phyloP scores from a whole-genome alignment of 2,113 vertebrate genomes.

The Pycnonotus jocosus region DNA sequence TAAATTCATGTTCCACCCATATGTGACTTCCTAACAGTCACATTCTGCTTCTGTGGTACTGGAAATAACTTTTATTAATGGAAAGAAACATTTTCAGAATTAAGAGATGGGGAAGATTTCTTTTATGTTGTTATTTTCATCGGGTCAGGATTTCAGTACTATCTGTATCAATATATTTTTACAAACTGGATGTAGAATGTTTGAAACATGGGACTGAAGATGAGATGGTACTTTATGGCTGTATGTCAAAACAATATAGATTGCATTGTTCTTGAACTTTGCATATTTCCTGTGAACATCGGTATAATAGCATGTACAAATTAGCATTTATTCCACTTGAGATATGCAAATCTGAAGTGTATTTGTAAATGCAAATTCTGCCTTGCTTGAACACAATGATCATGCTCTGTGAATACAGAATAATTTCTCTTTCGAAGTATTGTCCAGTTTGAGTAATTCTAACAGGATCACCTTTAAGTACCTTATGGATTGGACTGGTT shows the following conservation, averaged over 20 bases:
- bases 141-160: not conserved
- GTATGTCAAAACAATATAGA: not conserved
- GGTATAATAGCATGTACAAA: not conserved
- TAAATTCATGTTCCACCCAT: not conserved
- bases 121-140: not conserved
- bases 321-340: not conserved
- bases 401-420: not conserved
- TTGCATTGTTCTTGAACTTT: not conserved
- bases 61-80: not conserved
- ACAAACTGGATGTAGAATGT: not conserved
- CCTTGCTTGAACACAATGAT: not conserved
- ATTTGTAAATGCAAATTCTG: not conserved
- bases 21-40: not conserved
- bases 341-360: not conserved
- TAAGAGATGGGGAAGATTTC: not conserved
- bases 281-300: not conserved
- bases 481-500: not conserved
- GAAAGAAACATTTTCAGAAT: not conserved
- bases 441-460: not conserved
- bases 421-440: not conserved
- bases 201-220: not conserved
- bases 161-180: not conserved
- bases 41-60: not conserved
- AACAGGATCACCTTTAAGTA: not conserved
- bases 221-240: not conserved